phyloP scores from a whole-genome alignment of 2,113 vertebrate species.

The Apteryx mantelli region DNA sequence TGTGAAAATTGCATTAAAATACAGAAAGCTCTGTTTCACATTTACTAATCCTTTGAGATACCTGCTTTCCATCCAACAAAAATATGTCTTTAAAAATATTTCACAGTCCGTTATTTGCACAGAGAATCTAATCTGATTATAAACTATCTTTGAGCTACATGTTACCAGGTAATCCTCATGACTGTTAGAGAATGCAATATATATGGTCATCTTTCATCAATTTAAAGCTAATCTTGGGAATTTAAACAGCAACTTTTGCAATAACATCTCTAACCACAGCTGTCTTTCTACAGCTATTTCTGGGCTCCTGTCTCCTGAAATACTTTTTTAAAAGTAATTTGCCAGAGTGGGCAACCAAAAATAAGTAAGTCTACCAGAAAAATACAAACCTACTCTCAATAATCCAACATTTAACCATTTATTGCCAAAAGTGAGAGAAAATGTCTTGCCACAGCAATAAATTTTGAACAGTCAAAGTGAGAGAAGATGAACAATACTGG shows the following conservation, averaged over 20 bases:
- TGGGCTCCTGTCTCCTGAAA: background rate
- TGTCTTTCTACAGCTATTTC: background rate
- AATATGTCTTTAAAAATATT: background rate
- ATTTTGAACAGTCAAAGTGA: background rate
- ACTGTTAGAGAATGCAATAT: background rate
- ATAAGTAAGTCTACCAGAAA: background rate
- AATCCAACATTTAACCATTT: background rate
- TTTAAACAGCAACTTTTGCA: background rate
- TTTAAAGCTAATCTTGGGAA: background rate
- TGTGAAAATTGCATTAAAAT: background rate
- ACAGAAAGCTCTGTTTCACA: background rate
- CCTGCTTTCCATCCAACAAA: background rate
- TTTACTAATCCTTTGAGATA: background rate
- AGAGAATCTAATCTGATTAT: background rate
- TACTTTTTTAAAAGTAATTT: background rate
- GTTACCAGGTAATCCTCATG: background rate
- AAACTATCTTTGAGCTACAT: background rate
- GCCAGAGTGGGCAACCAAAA: background rate
- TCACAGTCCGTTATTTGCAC: background rate
- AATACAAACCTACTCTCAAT: background rate
- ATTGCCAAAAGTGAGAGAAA: conserved; percentile 20
- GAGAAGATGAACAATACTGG: background rate
- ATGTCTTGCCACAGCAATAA: background rate
- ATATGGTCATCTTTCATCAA: background rate
- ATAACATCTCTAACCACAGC: background rate